Evolutionary conservation across 2,888 invertebrate species (phyloP), one percentile per base, ranked within the genome.

Genomic region (Drosophila incognita): DNA sequence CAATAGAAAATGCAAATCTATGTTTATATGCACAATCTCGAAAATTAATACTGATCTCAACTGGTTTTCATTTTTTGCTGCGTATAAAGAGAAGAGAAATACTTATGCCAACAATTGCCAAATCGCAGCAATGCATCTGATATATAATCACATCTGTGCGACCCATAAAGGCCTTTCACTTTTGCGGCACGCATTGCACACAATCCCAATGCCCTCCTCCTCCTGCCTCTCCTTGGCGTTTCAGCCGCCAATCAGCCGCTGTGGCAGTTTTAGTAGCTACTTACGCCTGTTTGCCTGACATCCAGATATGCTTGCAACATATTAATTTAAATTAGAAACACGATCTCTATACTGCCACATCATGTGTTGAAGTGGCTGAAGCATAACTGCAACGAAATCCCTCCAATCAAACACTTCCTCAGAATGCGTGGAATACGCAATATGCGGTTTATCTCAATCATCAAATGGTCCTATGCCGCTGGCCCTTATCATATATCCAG

Each of bases 81-180:
- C 60, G 35, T 61, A 40, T 13, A 49, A 18, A 58, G 29, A 11
- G 24, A 70, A 56, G 27, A 56, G 67, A 76, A 73, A 80, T 74
- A 82, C 69, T 75, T 77, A 73, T 81, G 71, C 62, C 74, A 63
- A 31, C 74, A 80, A 82, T 83, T 88, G 80, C 82, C 80, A 75
- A 87, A 87, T 87, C 83, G 48, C 60, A 57, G 59, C 60, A 56
- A 33, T 52, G 54, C 70, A 66, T 75, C 73, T 76, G 79, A 88
- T 87, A 85, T 74, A 65, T 80, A 86, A 88, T 87, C 88, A 79
- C 69, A 79, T 70, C 79, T 74, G 69, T 65, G 69, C 83, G 83
- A 81, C 82, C 86, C 86, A 83, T 71, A 82, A 70, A 83, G 74
- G 83, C 85, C 85, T 85, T 85, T 85, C 85, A 85, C 85, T 85